A percentile compares a stretch with the other conserved stretches of the same genome.
Evolutionary conservation across 1,140 invertebrate species (phyloP).

Genomic region (Triops cancriformis): DNA sequence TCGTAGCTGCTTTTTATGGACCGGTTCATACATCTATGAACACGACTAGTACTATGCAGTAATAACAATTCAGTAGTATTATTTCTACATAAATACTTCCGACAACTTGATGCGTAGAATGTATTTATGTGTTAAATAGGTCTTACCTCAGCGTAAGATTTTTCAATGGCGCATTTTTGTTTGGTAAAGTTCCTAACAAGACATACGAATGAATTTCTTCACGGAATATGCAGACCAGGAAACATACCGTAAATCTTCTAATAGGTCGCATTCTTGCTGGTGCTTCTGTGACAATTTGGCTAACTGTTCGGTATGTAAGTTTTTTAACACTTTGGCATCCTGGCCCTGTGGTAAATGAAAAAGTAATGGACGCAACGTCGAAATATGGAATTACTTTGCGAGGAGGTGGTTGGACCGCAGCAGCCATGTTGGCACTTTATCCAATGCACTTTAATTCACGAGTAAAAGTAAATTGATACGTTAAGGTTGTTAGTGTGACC

Average conservation of each 20-base stretch:
- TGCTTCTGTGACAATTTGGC: slow-evolving; percentile 86
- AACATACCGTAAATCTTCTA: slow-evolving; percentile 72
- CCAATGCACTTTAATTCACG: not conserved
- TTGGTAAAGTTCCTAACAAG: slow-evolving; percentile 72
- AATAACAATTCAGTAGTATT: too few species aligned
- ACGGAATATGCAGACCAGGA: not conserved
- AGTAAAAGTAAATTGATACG: not conserved
- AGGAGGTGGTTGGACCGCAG: slow-evolving; percentile 35
- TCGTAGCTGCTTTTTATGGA: not conserved
- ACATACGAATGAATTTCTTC: slow-evolving; percentile 28
- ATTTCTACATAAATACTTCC: too few species aligned
- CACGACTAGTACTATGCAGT: not conserved
- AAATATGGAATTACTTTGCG: slow-evolving; percentile 33
- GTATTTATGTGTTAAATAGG: not conserved
- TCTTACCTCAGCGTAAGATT: slow-evolving; percentile 84
- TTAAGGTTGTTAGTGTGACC: not conserved
- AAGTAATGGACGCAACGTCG: slow-evolving; percentile 13
- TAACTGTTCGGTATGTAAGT: slow-evolving; percentile 83
- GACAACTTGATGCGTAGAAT: too few species aligned
- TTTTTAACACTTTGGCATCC: slow-evolving; percentile 79
- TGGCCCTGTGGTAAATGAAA: slow-evolving; percentile 59
- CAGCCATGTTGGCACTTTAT: slow-evolving; percentile 2
- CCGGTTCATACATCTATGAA: not conserved
- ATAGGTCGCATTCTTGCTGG: slow-evolving; percentile 88
- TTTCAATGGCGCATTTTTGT: slow-evolving; percentile 84